These are phyloP conservation scores for Sepioteuthis lessoniana DNA, from an alignment of 2,888 invertebrate genomes.

Conservation along the genomic window DNA sequence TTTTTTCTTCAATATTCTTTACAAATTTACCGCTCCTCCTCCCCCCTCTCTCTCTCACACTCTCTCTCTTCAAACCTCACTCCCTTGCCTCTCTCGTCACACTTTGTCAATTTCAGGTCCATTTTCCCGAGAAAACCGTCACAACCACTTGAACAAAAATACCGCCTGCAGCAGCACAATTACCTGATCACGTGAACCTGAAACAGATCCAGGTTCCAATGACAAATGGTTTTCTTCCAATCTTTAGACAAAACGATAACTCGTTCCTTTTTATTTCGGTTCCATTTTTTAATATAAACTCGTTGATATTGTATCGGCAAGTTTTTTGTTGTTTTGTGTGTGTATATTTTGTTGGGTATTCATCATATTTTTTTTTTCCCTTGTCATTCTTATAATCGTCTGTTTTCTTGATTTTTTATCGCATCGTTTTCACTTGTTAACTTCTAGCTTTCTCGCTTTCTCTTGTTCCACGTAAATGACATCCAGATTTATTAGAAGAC, in stretches of 20 bases:
- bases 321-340: no score
- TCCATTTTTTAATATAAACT: neutral
- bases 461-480: no score
- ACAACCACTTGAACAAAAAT: neutral
- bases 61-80: neutral
- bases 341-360: neutral
- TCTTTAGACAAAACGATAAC: neutral
- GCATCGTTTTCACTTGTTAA: no score
- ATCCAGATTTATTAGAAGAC: no score
- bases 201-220: neutral
- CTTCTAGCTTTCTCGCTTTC: no score
- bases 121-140: neutral
- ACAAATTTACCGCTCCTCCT: no score
- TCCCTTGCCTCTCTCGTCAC: neutral
- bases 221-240: neutral
- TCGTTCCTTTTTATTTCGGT: neutral
- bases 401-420: no score
- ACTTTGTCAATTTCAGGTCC: neutral
- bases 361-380: neutral
- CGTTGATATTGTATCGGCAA: neutral
- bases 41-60: neutral
- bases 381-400: no score
- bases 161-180: slow-evolving; percentile 12
- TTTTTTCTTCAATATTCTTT: neutral
- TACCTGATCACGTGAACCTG: neutral